Base-by-base conservation (phyloP, 2,888 invertebrate genomes). In the Meghimatium bilineatum region DNA sequence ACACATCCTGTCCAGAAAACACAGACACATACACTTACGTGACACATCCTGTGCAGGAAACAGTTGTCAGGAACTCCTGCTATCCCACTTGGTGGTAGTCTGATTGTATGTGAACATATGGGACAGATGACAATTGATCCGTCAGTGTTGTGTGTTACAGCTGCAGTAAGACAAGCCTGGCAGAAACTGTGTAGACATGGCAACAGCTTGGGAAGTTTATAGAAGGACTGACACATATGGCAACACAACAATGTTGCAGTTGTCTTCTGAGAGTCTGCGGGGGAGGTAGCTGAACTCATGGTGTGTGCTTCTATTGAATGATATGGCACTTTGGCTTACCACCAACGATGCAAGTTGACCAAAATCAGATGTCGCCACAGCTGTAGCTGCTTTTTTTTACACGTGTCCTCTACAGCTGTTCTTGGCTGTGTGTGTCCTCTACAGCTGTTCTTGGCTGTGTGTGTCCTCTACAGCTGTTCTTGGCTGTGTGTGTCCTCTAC, bases 131-230 rank as follows among this genome's bases (percentile, higher is more conserved):
- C 49, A 29, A 34, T 17, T 20, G 76, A 44, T 1, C 81, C 82
- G 20, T 69, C 77, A 6, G 23, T 5, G 1, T n/a, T 23, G 63
- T 76, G 26, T 2, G 66, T 71, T 14, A 72, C 67, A 26, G 80
- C 74, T 6, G 66, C 72, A 0, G 63, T 44, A 20, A 86, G 80
- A 52, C 86, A 86, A 29, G 79, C 76, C 1, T 71, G 52, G 79
- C 86, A 86, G 75, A 86, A 86, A 69, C 83, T 85, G 83, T 86
- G 86, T 14, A 86, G 85, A 52, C 86, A 86, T 1, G 85, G 85
- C 74, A 86, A 60, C 3, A 83, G 52, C 56, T 85, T 85, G 26
- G 86, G 83, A 56, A 83, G 79, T 23, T 78, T 71, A 79, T 83
- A 86, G 32, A 85, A 77, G n/a, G 86, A 79, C 81, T 85, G 85